Conservation (phyloP, 2,797 vertebrate genomes). For the Pseudomugil tenellus region DNA sequence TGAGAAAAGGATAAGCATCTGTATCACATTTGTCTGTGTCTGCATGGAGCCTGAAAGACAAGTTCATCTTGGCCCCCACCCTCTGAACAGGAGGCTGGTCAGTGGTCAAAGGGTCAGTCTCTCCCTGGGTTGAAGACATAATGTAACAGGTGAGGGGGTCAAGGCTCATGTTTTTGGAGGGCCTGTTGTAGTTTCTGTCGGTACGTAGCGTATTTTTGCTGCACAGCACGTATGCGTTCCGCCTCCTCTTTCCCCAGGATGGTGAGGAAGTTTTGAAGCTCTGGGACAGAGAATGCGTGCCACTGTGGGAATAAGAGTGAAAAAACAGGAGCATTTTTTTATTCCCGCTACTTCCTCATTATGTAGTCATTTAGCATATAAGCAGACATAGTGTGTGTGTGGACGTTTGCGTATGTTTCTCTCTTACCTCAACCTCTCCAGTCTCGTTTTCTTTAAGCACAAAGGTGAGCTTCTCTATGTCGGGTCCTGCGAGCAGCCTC, state of each 20-base stretch:
- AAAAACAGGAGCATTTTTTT: conserved; percentile 4
- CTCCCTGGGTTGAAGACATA: conserved; percentile 54
- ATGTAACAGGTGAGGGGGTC: conserved; percentile 70
- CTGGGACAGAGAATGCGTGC: conserved; percentile 95
- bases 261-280: conserved; percentile 96
- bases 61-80: conserved; percentile 44
- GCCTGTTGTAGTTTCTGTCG: conserved; percentile 87
- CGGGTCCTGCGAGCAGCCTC: conserved; percentile 90
- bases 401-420: neutral
- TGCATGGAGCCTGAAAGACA: conserved; percentile 32
- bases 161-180: conserved; percentile 85
- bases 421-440: conserved; percentile 91
- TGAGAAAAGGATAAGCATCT: conserved; percentile 69
- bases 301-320: conserved; percentile 81
- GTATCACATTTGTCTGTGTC: conserved; percentile 19
- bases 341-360: neutral
- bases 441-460: conserved; percentile 97
- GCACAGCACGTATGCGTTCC: conserved; percentile 89
- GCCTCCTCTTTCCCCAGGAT: conserved; percentile 93
- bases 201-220: conserved; percentile 87
- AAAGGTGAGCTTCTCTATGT: conserved; percentile 89
- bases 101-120: conserved; percentile 36
- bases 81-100: conserved; percentile 23
- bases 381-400: neutral
- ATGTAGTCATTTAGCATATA: neutral